Base-by-base conservation (phyloP, 2,797 vertebrate species). In the Microctenopoma steveboyesi region DNA sequence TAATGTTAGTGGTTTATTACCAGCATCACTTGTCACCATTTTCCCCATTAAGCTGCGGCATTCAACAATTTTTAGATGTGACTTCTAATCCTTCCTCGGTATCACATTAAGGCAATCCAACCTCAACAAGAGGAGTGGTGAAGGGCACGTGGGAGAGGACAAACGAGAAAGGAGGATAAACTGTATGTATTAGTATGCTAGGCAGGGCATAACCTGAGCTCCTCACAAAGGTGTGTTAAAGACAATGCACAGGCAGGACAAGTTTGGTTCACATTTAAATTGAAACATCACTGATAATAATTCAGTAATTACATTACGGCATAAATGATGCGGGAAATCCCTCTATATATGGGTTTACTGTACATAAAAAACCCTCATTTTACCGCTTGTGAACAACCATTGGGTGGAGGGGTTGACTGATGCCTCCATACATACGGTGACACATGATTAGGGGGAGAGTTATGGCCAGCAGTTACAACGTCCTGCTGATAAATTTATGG, bases 371-470 rank as follows among this genome's bases (percentile, higher is more conserved):
- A 73, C 77, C 22, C 76, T 85, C 30, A 76, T 88, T 78, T 73
- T 48, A 25, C 42, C 27, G 4, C 76, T 81, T 83, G 76, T 85
- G 75, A 85, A 86, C 52, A 74, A 54, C 43, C 61, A 35, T 55
- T 61, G 80, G 60, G 69, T 56, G 33, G 35, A 66, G 65, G 63
- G 65, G 12, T 53, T 78, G 85, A 89, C 73, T 59, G 74, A 86
- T 86, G 80, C 72, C 69, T 62, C 70, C 69, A 62, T 82, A 64
- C 80, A 76, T 70, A 78, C 55, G 60, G 50, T 46, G 74, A 66
- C 68, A 49, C 14, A 62, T 74, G 84, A 87, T 86, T 85, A 87
- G 78, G 81, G 79, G 3, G 55, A 78, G 88, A 92, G 76, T 88
- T 86, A 92, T 85, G 80, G 76, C 57, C 80, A 49, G 42, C 35